Evolutionary conservation across 2,888 invertebrate species (phyloP), one percentile per base, ranked within the genome.

Genomic region (Galerucella calmariensis): DNA sequence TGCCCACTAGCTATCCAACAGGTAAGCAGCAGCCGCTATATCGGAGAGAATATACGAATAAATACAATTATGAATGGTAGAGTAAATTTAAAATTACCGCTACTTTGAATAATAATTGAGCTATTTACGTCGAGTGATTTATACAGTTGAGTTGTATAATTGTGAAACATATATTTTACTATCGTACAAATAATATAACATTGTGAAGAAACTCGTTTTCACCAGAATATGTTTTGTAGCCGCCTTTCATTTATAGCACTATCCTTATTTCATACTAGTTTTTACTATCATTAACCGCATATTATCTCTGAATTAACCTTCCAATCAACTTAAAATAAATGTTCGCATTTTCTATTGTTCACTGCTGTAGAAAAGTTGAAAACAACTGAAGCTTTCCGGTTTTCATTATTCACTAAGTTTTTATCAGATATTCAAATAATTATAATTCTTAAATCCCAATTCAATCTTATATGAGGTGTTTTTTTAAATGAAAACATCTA

Each of bases 1-100:
- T 27, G 27, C 59, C 59, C 27, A 59, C 59, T 59, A 59, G 59
- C 53, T 53, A 53, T 53, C 16, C 2, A 53, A 6, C 53, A n/a
- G 53, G 53, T n/a, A 53, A 53, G 16, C 53, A 14, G n/a, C 53
- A 8, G n/a, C 14, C 4, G 14, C 53, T n/a, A 4, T 16, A n/a
- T 53, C 6, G 53, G 5, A 53, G n/a, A 2, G 14, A 53, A 14
- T 53, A 53, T 53, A n/a, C 14, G n/a, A 53, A 53, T 53, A 14
- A n/a, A 53, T 53, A 53, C n/a, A n/a, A 53, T 53, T 53, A 53
- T 53, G 14, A 53, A 53, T 53, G 14, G 53, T 53, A 53, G 2
- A 48, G 48, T 48, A 48, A 48, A 48, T 48, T 48, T 48, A 12
- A 48, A 48, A 48, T 48, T 48, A 48, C 48, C 11, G 48, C 48